Evolutionary conservation across 2,113 vertebrate genomes (phyloP), one percentile per base, ranked within the genome.

Genomic region (Macrotus californicus): DNA sequence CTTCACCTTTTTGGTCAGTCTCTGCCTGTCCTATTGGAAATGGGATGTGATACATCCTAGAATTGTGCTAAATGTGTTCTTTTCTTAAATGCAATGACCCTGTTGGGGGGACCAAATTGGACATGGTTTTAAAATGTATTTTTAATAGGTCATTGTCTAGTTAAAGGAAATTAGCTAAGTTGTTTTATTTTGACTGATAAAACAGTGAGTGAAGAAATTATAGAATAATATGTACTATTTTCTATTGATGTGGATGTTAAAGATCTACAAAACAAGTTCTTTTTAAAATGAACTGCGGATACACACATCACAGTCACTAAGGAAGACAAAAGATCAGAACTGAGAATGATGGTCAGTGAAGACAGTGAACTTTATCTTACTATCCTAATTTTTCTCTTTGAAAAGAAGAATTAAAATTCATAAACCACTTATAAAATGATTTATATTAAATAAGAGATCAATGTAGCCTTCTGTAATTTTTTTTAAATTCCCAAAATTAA

Each of bases 331-430:
- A 43, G 48, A 46, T 22, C 24, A 81, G 50, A 96, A 81, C 18
- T 46, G 36, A 70, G 92, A 56, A 41, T 52, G 29, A 15, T 29
- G 2, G 39, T 43, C 61, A 77, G 59, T 87, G 52, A 80, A 24
- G 14, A 81, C 50, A 46, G 15, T 56, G 50, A 50, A 5, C 7
- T 89, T 80, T 89, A 61, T 41, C 70, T 89, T 41, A 12, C 24
- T 39, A 39, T 43, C 88, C 29, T 94, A 64, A 56, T 59, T 87
- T 86, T 61, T 80, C 29, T 73, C 94, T 86, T 69, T 70, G 34
- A 75, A 89, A 87, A 88, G 29, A 69, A 88, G 31, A 94, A 86
- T 92, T 92, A 46, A 94, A 94, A 89, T 89, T 64, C 13, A 94
- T 69, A 89, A 73, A 56, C 39, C 16, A 70, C 6, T 90, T 73